These are phyloP conservation scores for Agrilus biguttatus DNA, from an alignment of 2,888 invertebrate genomes.

Conservation along the genomic window DNA sequence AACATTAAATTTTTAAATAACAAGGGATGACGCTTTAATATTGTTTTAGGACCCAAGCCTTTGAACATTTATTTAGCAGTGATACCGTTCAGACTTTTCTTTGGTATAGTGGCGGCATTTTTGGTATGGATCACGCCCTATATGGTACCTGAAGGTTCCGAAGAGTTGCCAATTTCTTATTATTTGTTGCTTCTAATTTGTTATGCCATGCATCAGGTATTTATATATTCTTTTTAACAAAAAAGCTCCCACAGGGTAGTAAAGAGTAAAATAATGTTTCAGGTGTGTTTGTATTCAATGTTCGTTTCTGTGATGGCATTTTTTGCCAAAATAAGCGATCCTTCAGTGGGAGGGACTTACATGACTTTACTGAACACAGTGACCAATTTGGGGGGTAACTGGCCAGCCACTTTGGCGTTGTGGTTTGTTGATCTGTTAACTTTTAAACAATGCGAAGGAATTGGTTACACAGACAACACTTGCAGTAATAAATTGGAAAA, in stretches of 20 bases:
- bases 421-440: slow-evolving; percentile 87
- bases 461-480: slow-evolving; percentile 36
- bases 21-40: slow-evolving; percentile 31
- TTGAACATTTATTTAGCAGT: slow-evolving; percentile 79
- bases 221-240: slow-evolving; percentile 4
- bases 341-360: slow-evolving; percentile 93
- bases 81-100: slow-evolving; percentile 72
- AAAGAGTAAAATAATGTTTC: slow-evolving; percentile 17
- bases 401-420: slow-evolving; percentile 84
- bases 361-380: slow-evolving; percentile 97
- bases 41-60: slow-evolving; percentile 70
- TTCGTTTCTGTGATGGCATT: slow-evolving; percentile 97
- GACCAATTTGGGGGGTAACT: slow-evolving; percentile 93
- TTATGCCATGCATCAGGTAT: slow-evolving; percentile 85
- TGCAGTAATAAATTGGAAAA: slow-evolving; percentile 49
- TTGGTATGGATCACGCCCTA: slow-evolving; percentile 77
- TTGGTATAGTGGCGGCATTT: slow-evolving; percentile 70
- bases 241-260: not conserved
- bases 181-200: slow-evolving; percentile 60
- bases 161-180: slow-evolving; percentile 53
- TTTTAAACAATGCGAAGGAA: slow-evolving; percentile 52
- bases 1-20: not conserved
- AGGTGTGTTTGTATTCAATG: slow-evolving; percentile 91
- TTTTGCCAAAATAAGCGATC: slow-evolving; percentile 93
- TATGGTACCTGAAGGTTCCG: slow-evolving; percentile 45